These are phyloP conservation scores for Mareca penelope DNA, from an alignment of 2,797 vertebrate species.

Conservation along the genomic window DNA sequence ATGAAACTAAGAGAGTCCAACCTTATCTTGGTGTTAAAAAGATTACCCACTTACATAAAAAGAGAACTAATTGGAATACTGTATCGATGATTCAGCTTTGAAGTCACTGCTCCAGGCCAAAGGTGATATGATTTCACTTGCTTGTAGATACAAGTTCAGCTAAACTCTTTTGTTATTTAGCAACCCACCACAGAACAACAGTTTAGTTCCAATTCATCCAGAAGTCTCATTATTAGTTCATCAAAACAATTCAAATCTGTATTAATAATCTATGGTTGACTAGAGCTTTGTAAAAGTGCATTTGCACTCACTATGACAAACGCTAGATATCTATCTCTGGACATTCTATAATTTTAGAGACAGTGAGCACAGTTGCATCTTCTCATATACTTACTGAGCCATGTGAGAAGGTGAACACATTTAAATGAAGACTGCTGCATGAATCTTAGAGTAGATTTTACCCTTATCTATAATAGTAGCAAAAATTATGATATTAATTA, in stretches of 20 bases:
- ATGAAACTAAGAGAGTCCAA: slow-evolving; percentile 2
- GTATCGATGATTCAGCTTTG: not conserved
- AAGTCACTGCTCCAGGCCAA: not conserved
- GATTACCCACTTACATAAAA: slow-evolving; percentile 4
- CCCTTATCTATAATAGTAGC: not conserved
- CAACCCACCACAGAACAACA: not conserved
- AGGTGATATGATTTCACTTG: slow-evolving; percentile 28
- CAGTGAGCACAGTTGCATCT: not conserved
- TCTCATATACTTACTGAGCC: not conserved
- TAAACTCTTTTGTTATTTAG: not conserved
- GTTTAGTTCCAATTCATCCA: not conserved
- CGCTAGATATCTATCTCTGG: not conserved
- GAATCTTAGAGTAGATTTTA: not conserved
- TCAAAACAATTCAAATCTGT: not conserved
- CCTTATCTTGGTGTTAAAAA: not conserved
- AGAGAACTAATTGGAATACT: slow-evolving; percentile 6
- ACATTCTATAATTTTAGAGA: not conserved
- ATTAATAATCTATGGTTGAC: not conserved
- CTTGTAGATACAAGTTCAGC: not conserved
- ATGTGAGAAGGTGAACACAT: not conserved
- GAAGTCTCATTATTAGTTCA: not conserved
- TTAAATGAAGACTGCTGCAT: not conserved
- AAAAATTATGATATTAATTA: not conserved
- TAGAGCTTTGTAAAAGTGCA: not conserved
- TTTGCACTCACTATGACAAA: not conserved